Conservation (phyloP, 2,797 vertebrate genomes). For the Pempheris klunzingeri region DNA sequence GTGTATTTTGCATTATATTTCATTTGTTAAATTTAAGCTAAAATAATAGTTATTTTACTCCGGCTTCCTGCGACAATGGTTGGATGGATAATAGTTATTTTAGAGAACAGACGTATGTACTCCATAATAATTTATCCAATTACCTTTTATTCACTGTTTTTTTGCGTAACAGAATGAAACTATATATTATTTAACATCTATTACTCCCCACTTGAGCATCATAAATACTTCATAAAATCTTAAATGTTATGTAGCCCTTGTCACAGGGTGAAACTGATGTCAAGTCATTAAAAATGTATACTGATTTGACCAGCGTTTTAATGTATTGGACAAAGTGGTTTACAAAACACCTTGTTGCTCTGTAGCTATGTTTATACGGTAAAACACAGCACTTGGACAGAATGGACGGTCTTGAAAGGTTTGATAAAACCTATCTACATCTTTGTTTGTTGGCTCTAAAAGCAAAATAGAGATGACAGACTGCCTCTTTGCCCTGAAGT, state of each 20-base stretch:
- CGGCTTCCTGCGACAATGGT: too few species aligned
- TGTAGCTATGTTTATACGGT: conserved; percentile 8
- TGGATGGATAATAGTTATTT: background rate
- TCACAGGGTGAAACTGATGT: conserved; percentile 54
- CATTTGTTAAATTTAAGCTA: conserved; percentile 5
- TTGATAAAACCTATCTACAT: conserved; percentile 16
- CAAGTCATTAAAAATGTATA: conserved; percentile 74
- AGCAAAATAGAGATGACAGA: conserved; percentile 11
- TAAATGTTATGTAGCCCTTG: conserved; percentile 51
- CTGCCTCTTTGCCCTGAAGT: conserved; percentile 22
- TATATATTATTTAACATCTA: conserved; percentile 60
- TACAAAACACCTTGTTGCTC: conserved; percentile 33
- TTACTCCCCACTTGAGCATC: conserved; percentile 46
- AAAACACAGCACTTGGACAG: conserved; percentile 1
- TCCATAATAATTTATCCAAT: conserved; percentile 1
- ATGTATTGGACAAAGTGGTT: conserved; percentile 50
- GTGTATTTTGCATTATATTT: background rate
- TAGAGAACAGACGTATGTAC: background rate
- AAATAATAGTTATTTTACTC: background rate
- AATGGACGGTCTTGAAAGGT: conserved; percentile 13
- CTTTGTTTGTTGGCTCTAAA: conserved; percentile 40
- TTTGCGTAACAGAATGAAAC: background rate
- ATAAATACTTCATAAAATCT: conserved; percentile 67
- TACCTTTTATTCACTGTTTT: conserved; percentile 3
- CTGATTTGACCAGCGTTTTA: conserved; percentile 60